phyloP scores from a whole-genome alignment of 1,140 invertebrate species.

The Danaus melanippus region DNA sequence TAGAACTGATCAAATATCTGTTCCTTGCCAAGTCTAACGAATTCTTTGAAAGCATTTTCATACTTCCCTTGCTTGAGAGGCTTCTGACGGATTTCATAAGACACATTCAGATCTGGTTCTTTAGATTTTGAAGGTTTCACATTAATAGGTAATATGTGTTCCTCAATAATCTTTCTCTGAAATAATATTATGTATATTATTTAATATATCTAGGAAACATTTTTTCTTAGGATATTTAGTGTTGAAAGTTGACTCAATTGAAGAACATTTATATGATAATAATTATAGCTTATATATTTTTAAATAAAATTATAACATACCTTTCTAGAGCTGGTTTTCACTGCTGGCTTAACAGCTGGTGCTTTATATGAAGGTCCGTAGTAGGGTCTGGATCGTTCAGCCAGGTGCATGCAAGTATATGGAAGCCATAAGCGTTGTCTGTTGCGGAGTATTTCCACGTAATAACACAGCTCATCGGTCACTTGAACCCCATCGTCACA shows the following conservation, averaged over 20 bases:
- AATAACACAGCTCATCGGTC: constrained; percentile 51
- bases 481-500: constrained; percentile 36
- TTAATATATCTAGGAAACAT: too few species aligned
- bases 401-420: constrained; percentile 50
- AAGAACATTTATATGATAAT: too few species aligned
- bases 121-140: constrained; percentile 39
- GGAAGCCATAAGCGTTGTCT: constrained; percentile 53
- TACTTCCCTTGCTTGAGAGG: constrained; percentile 45
- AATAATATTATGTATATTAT: constrained; percentile 8
- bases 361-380: constrained; percentile 41
- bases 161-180: constrained; percentile 53
- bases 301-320: constrained; percentile 19
- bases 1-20: constrained; percentile 49
- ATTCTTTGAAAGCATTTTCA: constrained; percentile 55
- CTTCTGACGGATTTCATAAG: constrained; percentile 42
- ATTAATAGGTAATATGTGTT: constrained; percentile 46
- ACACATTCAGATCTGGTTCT: constrained; percentile 48
- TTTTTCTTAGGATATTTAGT: too few species aligned
- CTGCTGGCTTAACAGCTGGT: constrained; percentile 18
- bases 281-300: too few species aligned
- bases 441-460: constrained; percentile 43
- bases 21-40: constrained; percentile 54
- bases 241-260: too few species aligned
- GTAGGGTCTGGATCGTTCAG: constrained; percentile 52
- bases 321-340: constrained; percentile 33